Evolutionary conservation across 1,140 invertebrate species (phyloP).

Genomic region (Heliconius himera): DNA sequence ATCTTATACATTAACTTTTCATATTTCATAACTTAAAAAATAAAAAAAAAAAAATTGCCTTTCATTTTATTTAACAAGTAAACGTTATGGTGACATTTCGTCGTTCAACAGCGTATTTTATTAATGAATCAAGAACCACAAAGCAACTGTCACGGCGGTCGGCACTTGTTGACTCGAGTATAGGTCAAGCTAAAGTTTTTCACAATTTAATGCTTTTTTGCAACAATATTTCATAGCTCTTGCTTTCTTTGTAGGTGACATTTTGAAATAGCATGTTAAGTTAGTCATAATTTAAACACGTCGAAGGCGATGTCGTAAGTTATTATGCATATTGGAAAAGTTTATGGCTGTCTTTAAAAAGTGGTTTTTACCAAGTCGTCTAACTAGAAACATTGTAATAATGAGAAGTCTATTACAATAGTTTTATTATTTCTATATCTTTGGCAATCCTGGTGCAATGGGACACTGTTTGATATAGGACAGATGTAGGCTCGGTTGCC

Average conservation of each 20-base stretch:
- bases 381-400: not conserved
- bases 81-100: not conserved
- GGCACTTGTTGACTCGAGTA: conserved; percentile 3
- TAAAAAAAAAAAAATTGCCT: not conserved
- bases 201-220: conserved; percentile 5
- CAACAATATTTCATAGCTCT: not conserved
- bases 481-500: no score
- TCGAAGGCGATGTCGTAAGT: not conserved
- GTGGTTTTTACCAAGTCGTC: not conserved
- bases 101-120: not conserved
- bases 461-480: no score
- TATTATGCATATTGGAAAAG: not conserved
- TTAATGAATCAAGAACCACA: conserved; percentile 5
- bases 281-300: not conserved
- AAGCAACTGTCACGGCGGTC: conserved; percentile 3
- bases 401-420: not conserved
- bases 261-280: conserved; percentile 1
- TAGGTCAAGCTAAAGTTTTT: conserved; percentile 2
- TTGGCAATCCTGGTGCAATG: no score
- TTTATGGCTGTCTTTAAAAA: not conserved
- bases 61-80: not conserved
- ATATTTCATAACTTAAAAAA: no score
- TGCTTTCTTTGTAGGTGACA: not conserved
- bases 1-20: no score
- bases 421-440: no score